Conservation (phyloP, 1,140 invertebrate genomes). For the honey bee (Apis mellifera) region Amel_HAv3.1 CM009942.2:10239001-10239500, state of each 20-base stretch:
- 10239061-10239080: slow-evolving; percentile 7
- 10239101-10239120: slow-evolving; percentile 54
- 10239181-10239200: slow-evolving; percentile 48
- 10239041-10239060: not conserved
- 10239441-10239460: not conserved
- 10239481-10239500: slow-evolving; percentile 26
- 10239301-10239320: slow-evolving; percentile 33
- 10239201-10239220: slow-evolving; percentile 73
- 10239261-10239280: slow-evolving; percentile 29
- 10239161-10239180: slow-evolving; percentile 31
- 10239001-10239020: not conserved
- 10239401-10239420: not conserved
- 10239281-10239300: slow-evolving; percentile 44
- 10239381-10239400: slow-evolving; percentile 48
- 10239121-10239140: slow-evolving; percentile 74
- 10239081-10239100: slow-evolving; percentile 70
- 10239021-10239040: not conserved
- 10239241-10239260: slow-evolving; percentile 76
- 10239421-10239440: not conserved
- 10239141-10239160: slow-evolving; percentile 44
- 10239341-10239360: slow-evolving; percentile 45
- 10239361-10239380: not conserved
- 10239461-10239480: slow-evolving; percentile 3
- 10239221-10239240: slow-evolving; percentile 77
- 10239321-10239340: slow-evolving; percentile 42